Conservation (phyloP, 2,888 invertebrate species). For the Tipula helvola region DNA sequence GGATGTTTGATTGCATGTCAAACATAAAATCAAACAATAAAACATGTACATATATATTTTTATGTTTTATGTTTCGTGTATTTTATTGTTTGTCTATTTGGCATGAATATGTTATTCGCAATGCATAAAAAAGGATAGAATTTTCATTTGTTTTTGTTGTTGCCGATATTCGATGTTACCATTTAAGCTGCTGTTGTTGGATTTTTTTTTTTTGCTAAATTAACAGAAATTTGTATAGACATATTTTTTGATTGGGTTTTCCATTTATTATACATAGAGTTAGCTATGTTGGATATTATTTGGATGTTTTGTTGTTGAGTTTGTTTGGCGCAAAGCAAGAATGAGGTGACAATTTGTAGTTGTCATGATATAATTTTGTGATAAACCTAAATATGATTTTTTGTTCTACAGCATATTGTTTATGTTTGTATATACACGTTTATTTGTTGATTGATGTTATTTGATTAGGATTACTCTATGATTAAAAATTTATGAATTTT, state of each 20-base stretch:
- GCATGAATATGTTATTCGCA: not conserved
- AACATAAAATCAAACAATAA: slow-evolving; percentile 9
- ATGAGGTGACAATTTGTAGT: slow-evolving; percentile 8
- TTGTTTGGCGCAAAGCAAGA: not conserved
- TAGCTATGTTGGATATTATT: not conserved
- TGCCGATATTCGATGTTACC: not conserved
- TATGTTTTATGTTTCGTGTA: not conserved
- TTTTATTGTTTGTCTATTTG: not conserved
- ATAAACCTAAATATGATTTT: not conserved
- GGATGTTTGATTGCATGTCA: slow-evolving; percentile 8
- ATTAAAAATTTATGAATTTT: not conserved
- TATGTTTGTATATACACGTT: not conserved
- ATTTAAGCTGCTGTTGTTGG: not conserved
- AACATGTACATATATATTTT: not conserved
- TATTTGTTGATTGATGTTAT: not conserved
- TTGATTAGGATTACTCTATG: not conserved
- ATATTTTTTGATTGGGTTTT: not conserved
- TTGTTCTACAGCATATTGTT: not conserved
- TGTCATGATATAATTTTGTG: not conserved
- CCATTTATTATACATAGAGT: not conserved
- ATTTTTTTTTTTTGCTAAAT: not conserved
- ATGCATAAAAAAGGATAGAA: not conserved
- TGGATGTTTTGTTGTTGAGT: not conserved
- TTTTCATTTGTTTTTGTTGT: not conserved
- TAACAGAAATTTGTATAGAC: not conserved